These are phyloP conservation scores for Argyrosomus japonicus DNA, from an alignment of 2,113 vertebrate genomes.

Conservation along the genomic window DNA sequence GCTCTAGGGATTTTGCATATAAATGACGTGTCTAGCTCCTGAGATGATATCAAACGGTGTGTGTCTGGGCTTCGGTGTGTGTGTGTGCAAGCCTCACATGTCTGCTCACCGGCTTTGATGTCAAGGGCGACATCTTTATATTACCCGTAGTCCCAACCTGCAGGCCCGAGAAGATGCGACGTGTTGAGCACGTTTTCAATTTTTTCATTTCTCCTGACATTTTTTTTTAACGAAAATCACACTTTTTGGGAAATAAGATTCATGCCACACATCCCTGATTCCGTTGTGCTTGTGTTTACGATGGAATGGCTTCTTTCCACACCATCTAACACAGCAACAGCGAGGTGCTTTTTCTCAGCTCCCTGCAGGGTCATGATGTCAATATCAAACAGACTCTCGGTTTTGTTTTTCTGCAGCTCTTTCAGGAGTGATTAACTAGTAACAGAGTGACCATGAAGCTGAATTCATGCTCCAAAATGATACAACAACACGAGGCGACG, in stretches of 20 bases:
- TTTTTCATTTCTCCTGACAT: conserved; percentile 52
- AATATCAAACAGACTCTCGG: conserved; percentile 51
- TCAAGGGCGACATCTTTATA: conserved; percentile 66
- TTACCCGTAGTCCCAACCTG: conserved; percentile 25
- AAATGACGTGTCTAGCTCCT: conserved; percentile 74
- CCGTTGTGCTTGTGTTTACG: conserved; percentile 11
- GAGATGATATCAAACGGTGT: conserved; percentile 66
- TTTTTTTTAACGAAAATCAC: conserved; percentile 48
- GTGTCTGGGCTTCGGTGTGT: conserved; percentile 31
- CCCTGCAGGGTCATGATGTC: conserved; percentile 62
- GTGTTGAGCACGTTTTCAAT: conserved; percentile 38
- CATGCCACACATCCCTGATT: conserved; percentile 36
- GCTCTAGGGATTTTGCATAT: conserved; percentile 80
- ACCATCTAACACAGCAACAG: conserved; percentile 36
- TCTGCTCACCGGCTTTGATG: conserved; percentile 51
- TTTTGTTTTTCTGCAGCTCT: conserved; percentile 37
- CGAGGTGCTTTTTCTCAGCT: conserved; percentile 25
- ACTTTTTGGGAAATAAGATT: conserved; percentile 50
- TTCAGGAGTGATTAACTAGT: conserved; percentile 25
- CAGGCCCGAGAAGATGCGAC: neutral
- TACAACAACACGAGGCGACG: conserved; percentile 4
- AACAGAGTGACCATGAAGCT: conserved; percentile 37
- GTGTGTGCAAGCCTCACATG: conserved; percentile 2
- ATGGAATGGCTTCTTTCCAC: conserved; percentile 58
- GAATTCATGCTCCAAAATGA: conserved; percentile 25